Evolutionary conservation across 1,140 invertebrate genomes (phyloP).

Genomic region (Drosophila tani): DNA sequence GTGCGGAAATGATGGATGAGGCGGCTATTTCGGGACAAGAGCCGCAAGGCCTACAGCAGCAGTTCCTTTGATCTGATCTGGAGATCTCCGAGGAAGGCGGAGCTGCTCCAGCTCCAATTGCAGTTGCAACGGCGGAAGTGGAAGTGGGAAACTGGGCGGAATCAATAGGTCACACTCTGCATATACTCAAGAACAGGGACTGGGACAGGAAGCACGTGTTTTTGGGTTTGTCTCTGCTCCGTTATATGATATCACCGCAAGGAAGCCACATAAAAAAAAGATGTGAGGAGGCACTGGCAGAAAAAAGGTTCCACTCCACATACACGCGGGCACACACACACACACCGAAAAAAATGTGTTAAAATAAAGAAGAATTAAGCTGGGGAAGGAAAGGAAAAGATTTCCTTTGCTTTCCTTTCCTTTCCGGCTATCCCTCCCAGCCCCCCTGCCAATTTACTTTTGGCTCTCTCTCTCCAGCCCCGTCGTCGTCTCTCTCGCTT

Average conservation of each 20-base stretch:
- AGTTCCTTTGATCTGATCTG: constrained; percentile 30
- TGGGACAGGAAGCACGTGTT: constrained; percentile 25
- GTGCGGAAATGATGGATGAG: constrained; percentile 58
- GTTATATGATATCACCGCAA: constrained; percentile 76
- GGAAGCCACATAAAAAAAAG: constrained; percentile 73
- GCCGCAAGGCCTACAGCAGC: neutral
- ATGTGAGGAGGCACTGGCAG: constrained; percentile 17
- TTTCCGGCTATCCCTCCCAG: neutral
- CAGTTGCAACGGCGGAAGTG: constrained; percentile 32
- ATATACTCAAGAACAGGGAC: constrained; percentile 8
- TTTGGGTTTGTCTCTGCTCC: constrained; percentile 11
- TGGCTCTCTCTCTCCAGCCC: constrained; percentile 24
- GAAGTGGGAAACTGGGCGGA: constrained; percentile 60
- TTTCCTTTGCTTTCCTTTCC: constrained; percentile 9
- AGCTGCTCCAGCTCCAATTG: constrained; percentile 2
- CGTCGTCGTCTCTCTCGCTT: neutral
- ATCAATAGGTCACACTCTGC: constrained; percentile 71
- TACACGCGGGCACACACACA: neutral
- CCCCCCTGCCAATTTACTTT: constrained; percentile 47
- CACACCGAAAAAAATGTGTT: constrained; percentile 26
- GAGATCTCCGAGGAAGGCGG: neutral
- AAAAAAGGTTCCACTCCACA: constrained; percentile 21
- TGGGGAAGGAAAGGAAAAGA: constrained; percentile 12
- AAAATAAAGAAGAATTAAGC: constrained; percentile 32
- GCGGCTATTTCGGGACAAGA: constrained; percentile 46